Evolutionary conservation across 2,797 vertebrate species (phyloP), one percentile per base, ranked within the genome.

Genomic region (Oophaga sylvatica): DNA sequence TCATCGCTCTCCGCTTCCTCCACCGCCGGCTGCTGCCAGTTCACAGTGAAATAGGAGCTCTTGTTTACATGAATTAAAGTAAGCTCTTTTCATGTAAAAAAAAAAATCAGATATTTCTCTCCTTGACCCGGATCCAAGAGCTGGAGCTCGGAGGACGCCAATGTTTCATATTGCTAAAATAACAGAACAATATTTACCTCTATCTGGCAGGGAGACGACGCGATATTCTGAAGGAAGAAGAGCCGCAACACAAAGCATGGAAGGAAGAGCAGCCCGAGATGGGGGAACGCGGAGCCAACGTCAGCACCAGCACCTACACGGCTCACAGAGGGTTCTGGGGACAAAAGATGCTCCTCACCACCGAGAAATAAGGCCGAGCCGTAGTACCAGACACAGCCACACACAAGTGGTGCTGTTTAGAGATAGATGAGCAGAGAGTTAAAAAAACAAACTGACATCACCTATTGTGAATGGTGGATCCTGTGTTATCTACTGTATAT

Each of bases 51-150:
- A 88, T 48, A 57, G 15, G 70, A 88, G 79, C 76, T 81, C 60
- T 81, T 88, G 87, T 85, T 88, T 88, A 88, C 87, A 53, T 82
- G 78, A 85, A 85, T 88, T 76, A 85, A 85, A 88, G 79, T 78
- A 81, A 88, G 83, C 76, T 76, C 87, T 88, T 80, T 83, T 84
- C 71, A 81, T 75, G 83, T 85, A 68, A 85, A 85, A 80, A 71
- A 76, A 81, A 76, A 83, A 82, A 4, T 9, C 57, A 57, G 77
- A 80, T 67, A 67, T 76, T 88, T 84, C 83, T 76, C 56, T 70
- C 81, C 62, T 81, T 88, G 83, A 85, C 16, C 62, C 0, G 35
- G 13, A 48, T 85, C 83, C 87, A 88, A 77, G 59, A 26, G 83
- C 87, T 60, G 68, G 59, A 26, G 83, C 87, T 60, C 45, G 10